A percentile compares a stretch with the other conserved stretches of the same genome.
Evolutionary conservation across 2,113 vertebrate species (phyloP).

Genomic region (Crypturellus undulatus): DNA sequence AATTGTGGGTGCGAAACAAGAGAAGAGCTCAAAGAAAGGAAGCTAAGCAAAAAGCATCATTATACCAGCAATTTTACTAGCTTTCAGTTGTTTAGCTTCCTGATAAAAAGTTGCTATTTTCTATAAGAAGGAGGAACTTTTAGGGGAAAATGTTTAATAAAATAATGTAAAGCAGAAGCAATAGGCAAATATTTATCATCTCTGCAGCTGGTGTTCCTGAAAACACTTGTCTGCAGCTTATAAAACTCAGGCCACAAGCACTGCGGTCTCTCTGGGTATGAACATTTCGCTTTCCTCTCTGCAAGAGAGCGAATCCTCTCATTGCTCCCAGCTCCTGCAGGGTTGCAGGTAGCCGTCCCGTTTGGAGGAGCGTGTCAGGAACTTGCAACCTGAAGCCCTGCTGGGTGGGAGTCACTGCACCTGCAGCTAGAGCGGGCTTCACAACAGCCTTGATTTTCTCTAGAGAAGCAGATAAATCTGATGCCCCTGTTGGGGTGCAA

Average conservation of each 20-base stretch:
- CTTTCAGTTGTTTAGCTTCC: neutral
- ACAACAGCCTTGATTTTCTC: neutral
- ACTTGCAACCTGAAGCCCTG: neutral
- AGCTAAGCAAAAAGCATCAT: neutral
- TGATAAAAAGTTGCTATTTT: neutral
- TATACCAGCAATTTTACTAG: too few relatives aligned
- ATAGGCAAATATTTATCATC: neutral
- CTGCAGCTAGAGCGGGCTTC: too few relatives aligned
- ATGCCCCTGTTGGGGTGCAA: rapidly evolving
- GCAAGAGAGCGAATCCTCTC: neutral
- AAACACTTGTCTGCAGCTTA: neutral
- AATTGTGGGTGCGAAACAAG: neutral
- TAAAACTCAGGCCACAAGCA: neutral
- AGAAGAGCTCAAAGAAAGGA: neutral
- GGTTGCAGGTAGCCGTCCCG: neutral
- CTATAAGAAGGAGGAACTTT: neutral
- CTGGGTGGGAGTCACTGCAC: too few relatives aligned
- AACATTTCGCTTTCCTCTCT: neutral
- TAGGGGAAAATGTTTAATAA: neutral
- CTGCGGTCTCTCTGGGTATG: neutral
- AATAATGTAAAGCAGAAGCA: neutral
- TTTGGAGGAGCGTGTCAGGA: neutral
- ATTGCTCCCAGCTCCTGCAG: neutral
- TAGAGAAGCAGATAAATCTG: neutral
- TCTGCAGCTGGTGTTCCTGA: neutral